Conservation (phyloP, 2,113 vertebrate species). For the Mesocricetus auratus region DNA sequence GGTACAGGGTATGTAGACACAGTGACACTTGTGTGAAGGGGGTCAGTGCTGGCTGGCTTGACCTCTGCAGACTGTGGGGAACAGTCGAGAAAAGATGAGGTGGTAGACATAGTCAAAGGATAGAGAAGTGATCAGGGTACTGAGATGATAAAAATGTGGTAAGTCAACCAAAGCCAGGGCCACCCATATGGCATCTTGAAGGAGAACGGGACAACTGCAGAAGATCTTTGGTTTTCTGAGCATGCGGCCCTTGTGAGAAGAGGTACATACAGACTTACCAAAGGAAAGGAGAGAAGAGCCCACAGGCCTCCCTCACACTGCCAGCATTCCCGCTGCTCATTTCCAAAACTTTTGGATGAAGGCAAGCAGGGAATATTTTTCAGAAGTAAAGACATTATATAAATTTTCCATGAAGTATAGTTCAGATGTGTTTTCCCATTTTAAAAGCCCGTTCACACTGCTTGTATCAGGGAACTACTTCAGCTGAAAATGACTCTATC, state of each 20-base stretch:
- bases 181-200: not conserved
- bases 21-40: not conserved
- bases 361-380: not conserved
- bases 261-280: not conserved
- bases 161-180: not conserved
- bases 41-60: not conserved
- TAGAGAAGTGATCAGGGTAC: not conserved
- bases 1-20: not conserved
- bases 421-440: slow-evolving; percentile 36
- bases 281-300: not conserved
- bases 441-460: not conserved
- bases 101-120: not conserved
- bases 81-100: not conserved
- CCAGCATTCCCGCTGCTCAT: rapidly evolving
- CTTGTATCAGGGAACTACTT: not conserved
- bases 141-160: not conserved
- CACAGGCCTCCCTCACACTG: rapidly evolving
- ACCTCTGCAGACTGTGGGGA: not conserved
- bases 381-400: not conserved
- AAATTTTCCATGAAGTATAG: not conserved
- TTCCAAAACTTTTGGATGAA: not conserved
- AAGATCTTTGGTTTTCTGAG: not conserved
- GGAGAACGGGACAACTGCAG: not conserved
- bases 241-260: not conserved
- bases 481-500: not conserved